A percentile compares a stretch with the other conserved stretches of the same genome.
These are phyloP conservation scores for Gobius niger DNA, from an alignment of 2,113 vertebrate genomes.

Conservation along the genomic window DNA sequence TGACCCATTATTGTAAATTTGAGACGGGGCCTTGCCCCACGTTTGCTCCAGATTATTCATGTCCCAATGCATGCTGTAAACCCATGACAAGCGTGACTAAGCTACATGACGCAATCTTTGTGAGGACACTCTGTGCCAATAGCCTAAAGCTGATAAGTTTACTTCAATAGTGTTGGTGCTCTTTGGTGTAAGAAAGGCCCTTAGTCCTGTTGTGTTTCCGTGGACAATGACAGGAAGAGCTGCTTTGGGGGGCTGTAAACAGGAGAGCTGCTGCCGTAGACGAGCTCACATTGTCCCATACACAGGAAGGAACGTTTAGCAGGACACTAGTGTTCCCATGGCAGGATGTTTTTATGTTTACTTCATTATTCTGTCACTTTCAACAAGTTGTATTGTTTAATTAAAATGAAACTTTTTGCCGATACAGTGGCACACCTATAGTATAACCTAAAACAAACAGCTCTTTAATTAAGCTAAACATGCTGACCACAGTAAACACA, in stretches of 20 bases:
- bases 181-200: not conserved
- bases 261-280: conserved; percentile 50
- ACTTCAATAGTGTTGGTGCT: conserved; percentile 20
- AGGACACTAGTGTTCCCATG: conserved; percentile 31
- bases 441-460: conserved; percentile 19
- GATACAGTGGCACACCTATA: conserved; percentile 47
- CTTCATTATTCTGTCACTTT: not conserved
- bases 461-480: conserved; percentile 72
- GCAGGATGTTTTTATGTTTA: conserved; percentile 48
- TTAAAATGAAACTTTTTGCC: conserved; percentile 53
- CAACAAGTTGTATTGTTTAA: not conserved
- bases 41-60: not conserved
- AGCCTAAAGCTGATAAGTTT: conserved; percentile 19
- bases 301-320: conserved; percentile 64
- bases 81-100: conserved; percentile 60
- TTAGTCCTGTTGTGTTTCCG: conserved; percentile 17
- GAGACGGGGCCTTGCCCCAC: conserved; percentile 4
- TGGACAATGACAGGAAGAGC: conserved; percentile 74
- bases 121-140: conserved; percentile 11
- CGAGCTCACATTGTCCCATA: conserved; percentile 62
- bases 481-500: conserved; percentile 21
- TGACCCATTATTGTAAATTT: conserved; percentile 8
- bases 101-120: conserved; percentile 37
- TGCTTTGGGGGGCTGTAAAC: conserved; percentile 54
- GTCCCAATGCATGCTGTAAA: conserved; percentile 16